Conservation (phyloP, 2,888 invertebrate species). For the Lithophane socia region DNA sequence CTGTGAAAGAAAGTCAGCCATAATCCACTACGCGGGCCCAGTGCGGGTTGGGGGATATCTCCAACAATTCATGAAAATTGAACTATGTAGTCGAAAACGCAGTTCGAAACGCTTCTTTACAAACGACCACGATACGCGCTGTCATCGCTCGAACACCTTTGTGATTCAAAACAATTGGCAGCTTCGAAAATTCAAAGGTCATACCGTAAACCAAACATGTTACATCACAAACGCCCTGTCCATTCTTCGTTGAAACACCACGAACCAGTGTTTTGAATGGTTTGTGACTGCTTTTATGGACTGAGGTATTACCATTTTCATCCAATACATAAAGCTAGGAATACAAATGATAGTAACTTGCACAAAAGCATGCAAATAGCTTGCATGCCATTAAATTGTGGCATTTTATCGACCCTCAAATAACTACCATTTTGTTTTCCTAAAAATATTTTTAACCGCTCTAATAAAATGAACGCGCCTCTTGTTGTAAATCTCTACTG, state of each 20-base stretch:
- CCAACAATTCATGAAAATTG: neutral
- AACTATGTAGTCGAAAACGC: neutral
- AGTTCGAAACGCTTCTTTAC: neutral
- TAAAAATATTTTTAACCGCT: neutral
- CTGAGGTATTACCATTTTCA: neutral
- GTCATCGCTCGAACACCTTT: neutral
- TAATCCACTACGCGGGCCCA: neutral
- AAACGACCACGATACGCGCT: neutral
- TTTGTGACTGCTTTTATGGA: neutral
- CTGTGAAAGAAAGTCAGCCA: neutral
- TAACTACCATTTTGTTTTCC: neutral
- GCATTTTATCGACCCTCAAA: neutral
- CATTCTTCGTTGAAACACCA: neutral
- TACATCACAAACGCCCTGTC: neutral
- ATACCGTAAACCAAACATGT: neutral
- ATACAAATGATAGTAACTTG: neutral
- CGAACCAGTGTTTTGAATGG: constrained; percentile 1
- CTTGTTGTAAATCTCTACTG: neutral
- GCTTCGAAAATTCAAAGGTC: constrained; percentile 1
- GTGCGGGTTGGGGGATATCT: neutral
- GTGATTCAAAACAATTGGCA: constrained; percentile 17
- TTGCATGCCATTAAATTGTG: neutral
- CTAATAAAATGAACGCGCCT: neutral
- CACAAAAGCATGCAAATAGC: neutral
- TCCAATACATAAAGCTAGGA: neutral